Base-by-base conservation (phyloP, 2,113 vertebrate genomes). In the Rhabdornis inornatus region DNA sequence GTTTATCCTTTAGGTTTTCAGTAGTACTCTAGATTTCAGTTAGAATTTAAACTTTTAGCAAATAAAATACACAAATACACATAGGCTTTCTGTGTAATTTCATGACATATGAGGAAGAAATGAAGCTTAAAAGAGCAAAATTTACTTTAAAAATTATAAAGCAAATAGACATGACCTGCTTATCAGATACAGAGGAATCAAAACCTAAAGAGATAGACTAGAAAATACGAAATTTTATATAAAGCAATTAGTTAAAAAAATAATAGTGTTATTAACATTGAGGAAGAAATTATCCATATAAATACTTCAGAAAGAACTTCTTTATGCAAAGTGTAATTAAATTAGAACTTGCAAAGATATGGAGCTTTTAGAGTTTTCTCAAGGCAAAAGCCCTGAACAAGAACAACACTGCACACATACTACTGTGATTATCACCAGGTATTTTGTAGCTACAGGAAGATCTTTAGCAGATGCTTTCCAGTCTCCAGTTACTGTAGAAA, bases 241-340 rank as follows among this genome's bases (percentile, higher is more conserved):
- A 47, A 37, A 69, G 30, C 42, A 79, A 5, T 49, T 90, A 86
- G 55, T 76, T 45, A 39, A 72, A 96, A 89, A 93, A 83, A 55
- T 33, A 91, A 60, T 52, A 93, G 35, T 70, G 4, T 27, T 87
- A 37, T 45, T 92, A 42, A 69, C 49, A 47, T 39, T 30, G 24
- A 79, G 28, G 49, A 85, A 65, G 53, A 52, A 49, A 94, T 92
- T 79, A 76, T 19, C 27, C 27, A 39, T 77, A 57, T 79, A 81
- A 78, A 16, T 31, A 45, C 65, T 93, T 85, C 30, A 94, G 49
- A 63, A 20, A 75, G 12, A 57, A 63, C 19, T 91, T 92, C 30
- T 92, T 95, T 83, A 63, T 60, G 18, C 49, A 86, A 91, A 59
- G 2, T 70, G 47, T 92, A 94, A 88, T 88, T 86, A 88, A 93